Base-by-base conservation (phyloP, 2,888 invertebrate species). In the Diaprepes abbreviatus region DNA sequence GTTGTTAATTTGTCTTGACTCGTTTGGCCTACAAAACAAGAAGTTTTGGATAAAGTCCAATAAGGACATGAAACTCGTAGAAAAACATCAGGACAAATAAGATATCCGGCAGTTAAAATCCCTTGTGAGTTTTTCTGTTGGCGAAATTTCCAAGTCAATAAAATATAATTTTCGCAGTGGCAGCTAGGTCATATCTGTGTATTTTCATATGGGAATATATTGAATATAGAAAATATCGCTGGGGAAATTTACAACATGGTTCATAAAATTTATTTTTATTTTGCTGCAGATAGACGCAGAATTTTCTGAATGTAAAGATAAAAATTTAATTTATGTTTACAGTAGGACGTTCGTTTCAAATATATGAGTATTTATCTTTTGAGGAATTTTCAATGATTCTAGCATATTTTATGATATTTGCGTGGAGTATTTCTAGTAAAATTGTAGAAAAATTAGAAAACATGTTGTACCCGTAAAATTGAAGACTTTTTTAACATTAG, bases 161-260 rank as follows among this genome's bases (percentile, higher is more conserved):
- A 65, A 65, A 65, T 55, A 55, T 57, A 48, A 57, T 65, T 57
- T 55, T 65, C 57, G 19, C 35, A 43, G 24, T 58, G 43, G 43
- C 38, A 36, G 17, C 65, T 28, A 45, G 43, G 57, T 48, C 55
- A 31, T 45, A 55, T 65, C 33, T 65, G 57, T 55, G 57, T 57
- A 57, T 57, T 45, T 65, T 58, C 57, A 57, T 65, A 55, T 57
- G 57, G 57, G 36, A 65, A 58, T 65, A 45, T 58, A 65, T 57
- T 48, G 54, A 65, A 57, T 55, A 48, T 65, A 45, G 38, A 31
- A 65, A 65, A 65, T 57, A 24, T 19, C 65, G 24, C 57, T 35
- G n/a, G 48, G 65, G 48, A 65, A 57, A 65, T 57, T 54, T 31
- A 33, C 50, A 35, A 52, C 19, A 35, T 64, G 40, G 14, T 16